Evolutionary conservation across 30 jellyfish, hydroid and myxozoan species (phyloP).

Genomic region (Haliclystus octoradiatus): DNA sequence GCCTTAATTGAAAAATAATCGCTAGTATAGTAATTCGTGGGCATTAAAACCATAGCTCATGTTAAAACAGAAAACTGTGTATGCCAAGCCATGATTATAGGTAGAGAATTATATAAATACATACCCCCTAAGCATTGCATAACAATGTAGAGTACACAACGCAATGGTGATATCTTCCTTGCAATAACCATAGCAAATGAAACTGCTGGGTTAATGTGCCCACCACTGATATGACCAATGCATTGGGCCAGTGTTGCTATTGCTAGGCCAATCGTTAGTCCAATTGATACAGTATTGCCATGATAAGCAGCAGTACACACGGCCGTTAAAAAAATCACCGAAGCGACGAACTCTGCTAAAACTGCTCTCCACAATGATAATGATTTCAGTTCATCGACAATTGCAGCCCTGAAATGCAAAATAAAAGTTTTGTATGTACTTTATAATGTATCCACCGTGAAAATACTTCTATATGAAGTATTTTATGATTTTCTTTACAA

Average conservation of each 20-base stretch:
- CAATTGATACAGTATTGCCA: conserved; percentile 27
- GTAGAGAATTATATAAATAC: not conserved
- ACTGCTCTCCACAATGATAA: conserved; percentile 54
- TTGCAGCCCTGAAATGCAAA: too few species aligned
- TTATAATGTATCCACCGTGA: too few species aligned
- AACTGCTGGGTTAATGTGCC: conserved; percentile 55
- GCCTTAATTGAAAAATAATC: too few species aligned
- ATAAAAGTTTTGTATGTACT: too few species aligned
- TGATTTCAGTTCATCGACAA: too few species aligned
- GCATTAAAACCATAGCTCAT: too few species aligned
- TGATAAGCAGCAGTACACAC: conserved; percentile 19
- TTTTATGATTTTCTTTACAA: too few species aligned
- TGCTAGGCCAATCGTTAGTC: conserved; percentile 39
- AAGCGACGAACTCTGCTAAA: conserved; percentile 59
- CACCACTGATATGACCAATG: conserved; percentile 47
- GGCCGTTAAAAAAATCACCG: conserved; percentile 9
- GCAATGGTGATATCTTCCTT: conserved; percentile 17
- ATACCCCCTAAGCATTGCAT: conserved; percentile 67
- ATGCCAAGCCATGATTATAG: too few species aligned
- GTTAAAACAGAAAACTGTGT: too few species aligned
- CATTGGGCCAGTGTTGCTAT: conserved; percentile 26
- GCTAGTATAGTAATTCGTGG: too few species aligned
- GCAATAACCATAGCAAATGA: conserved; percentile 27
- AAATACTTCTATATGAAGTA: too few species aligned
- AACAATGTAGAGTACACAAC: conserved; percentile 11